phyloP scores from a whole-genome alignment of 1,140 invertebrate genomes.

The Penaeus indicus region DNA sequence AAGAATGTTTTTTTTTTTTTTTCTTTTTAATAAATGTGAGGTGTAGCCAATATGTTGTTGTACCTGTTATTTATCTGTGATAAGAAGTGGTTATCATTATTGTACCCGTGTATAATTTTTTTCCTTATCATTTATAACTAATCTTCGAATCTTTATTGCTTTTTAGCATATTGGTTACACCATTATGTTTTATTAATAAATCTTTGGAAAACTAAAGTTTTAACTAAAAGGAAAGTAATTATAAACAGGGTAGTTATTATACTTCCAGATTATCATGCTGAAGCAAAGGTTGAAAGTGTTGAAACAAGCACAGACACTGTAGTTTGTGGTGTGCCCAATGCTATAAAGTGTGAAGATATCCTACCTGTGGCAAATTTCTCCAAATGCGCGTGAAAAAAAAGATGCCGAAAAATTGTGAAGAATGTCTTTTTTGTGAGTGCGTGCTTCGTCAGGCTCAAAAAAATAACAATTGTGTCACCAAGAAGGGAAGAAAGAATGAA shows the following conservation, averaged over 20 bases:
- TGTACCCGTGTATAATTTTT: background rate
- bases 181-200: background rate
- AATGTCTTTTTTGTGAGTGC: slow-evolving; percentile 12
- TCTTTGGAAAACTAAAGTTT: too few species aligned
- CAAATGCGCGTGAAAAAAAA: too few species aligned
- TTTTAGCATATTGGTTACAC: slow-evolving; percentile 39
- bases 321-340: background rate
- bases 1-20: background rate
- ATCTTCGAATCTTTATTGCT: background rate
- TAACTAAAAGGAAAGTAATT: too few species aligned
- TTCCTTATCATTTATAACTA: background rate
- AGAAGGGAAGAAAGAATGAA: slow-evolving; percentile 33
- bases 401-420: background rate
- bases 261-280: too few species aligned
- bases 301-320: slow-evolving; percentile 19
- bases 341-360: background rate
- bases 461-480: background rate
- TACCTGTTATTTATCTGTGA: slow-evolving; percentile 61
- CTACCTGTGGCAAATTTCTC: too few species aligned
- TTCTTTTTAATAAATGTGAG: background rate
- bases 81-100: slow-evolving; percentile 34
- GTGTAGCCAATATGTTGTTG: slow-evolving; percentile 59
- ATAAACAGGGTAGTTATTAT: too few species aligned
- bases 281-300: background rate
- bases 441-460: slow-evolving; percentile 38